Conservation (phyloP, 1,140 invertebrate genomes). For the Phocides pigmalion region DNA sequence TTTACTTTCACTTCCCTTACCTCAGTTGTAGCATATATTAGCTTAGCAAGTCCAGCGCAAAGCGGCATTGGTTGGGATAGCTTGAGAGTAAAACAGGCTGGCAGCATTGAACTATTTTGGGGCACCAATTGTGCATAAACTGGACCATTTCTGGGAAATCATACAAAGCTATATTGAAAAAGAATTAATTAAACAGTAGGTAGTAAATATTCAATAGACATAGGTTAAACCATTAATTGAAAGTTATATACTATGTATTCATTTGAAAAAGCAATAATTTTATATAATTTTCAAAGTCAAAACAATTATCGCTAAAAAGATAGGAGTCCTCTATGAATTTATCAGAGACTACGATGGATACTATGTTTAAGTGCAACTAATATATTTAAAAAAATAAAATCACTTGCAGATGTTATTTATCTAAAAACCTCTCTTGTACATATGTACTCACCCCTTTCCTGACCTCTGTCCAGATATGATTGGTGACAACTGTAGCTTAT, state of each 20-base stretch:
- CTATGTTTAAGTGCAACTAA: too few relatives aligned
- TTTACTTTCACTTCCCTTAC: constrained; percentile 37
- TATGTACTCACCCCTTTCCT: constrained; percentile 88
- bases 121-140: constrained; percentile 91
- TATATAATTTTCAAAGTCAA: too few relatives aligned
- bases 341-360: too few relatives aligned
- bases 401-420: too few relatives aligned
- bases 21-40: constrained; percentile 86
- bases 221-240: too few relatives aligned
- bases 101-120: constrained; percentile 94
- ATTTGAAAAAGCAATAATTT: too few relatives aligned
- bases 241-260: too few relatives aligned
- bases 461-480: constrained; percentile 90
- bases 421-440: too few relatives aligned
- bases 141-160: constrained; percentile 85
- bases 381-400: too few relatives aligned
- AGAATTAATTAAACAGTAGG: background rate
- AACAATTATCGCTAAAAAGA: too few relatives aligned
- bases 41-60: constrained; percentile 88
- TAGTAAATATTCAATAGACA: too few relatives aligned
- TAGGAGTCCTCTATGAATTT: too few relatives aligned
- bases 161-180: background rate
- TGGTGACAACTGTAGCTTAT: constrained; percentile 93
- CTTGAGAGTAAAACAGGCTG: constrained; percentile 95
- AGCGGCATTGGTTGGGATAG: constrained; percentile 94